A percentile compares a stretch with the other conserved stretches of the same genome.
phyloP scores from a whole-genome alignment of 2,797 vertebrate species.

The Cetoscarus ocellatus region DNA sequence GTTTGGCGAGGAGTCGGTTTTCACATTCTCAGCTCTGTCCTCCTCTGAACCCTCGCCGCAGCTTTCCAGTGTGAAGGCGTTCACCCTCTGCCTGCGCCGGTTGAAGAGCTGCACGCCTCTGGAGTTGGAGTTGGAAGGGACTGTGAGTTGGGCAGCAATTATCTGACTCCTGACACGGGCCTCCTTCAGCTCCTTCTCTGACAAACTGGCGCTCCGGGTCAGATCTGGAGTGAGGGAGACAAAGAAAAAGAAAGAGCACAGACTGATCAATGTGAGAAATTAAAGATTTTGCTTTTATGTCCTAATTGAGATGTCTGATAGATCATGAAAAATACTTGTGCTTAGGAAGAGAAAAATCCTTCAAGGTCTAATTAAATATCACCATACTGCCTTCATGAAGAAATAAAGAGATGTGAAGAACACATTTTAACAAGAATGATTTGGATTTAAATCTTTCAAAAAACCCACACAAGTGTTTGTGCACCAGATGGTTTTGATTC shows the following conservation, averaged over 20 bases:
- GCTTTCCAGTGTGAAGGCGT: conserved; percentile 88
- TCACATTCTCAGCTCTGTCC: conserved; percentile 66
- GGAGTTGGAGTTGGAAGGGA: conserved; percentile 90
- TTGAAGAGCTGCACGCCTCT: conserved; percentile 96
- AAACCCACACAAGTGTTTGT: conserved; percentile 71
- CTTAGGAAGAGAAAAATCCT: conserved; percentile 51
- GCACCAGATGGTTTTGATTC: conserved; percentile 72
- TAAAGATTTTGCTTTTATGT: not conserved
- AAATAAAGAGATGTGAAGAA: conserved; percentile 50
- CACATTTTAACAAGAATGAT: conserved; percentile 70
- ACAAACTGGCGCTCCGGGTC: conserved; percentile 91
- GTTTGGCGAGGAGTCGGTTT: conserved; percentile 56
- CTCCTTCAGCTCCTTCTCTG: conserved; percentile 95
- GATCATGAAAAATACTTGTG: conserved; percentile 3
- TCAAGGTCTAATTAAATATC: conserved; percentile 54
- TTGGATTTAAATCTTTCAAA: conserved; percentile 70
- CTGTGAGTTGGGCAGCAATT: conserved; percentile 94
- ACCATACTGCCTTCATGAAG: conserved; percentile 59
- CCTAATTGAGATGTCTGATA: conserved; percentile 17
- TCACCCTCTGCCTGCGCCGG: conserved; percentile 92
- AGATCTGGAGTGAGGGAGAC: conserved; percentile 80
- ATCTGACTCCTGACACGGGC: conserved; percentile 91
- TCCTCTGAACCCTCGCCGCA: conserved; percentile 63
- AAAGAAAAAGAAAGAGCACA: conserved; percentile 18
- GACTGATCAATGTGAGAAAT: conserved; percentile 29